Conservation (phyloP, 2,797 vertebrate genomes). For the Cyprinodon diabolis region DNA sequence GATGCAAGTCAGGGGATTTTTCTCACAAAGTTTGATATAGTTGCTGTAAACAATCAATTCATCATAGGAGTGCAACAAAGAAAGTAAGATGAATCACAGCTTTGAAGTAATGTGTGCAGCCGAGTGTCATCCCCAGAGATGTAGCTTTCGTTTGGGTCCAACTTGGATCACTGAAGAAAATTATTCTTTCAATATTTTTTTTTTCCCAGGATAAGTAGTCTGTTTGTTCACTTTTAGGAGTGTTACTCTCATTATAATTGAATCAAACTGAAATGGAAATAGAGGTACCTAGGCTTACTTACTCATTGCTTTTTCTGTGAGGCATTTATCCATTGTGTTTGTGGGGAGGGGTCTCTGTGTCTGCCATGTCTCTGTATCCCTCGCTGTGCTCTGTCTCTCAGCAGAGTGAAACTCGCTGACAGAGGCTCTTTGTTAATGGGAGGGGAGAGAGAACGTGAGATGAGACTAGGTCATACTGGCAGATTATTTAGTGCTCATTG, state of each 20-base stretch:
- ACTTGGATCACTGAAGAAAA: slow-evolving; percentile 42
- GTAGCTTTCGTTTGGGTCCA: slow-evolving; percentile 10
- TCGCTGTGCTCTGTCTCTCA: slow-evolving; percentile 37
- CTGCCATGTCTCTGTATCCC: slow-evolving; percentile 18
- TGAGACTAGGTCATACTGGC: slow-evolving; percentile 62
- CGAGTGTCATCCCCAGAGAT: slow-evolving; percentile 14
- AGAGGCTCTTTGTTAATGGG: slow-evolving; percentile 69
- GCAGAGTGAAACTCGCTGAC: slow-evolving; percentile 62
- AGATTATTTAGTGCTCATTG: slow-evolving; percentile 71
- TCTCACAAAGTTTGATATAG: slow-evolving; percentile 1
- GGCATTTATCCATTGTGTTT: slow-evolving; percentile 24
- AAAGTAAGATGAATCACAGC: slow-evolving; percentile 15
- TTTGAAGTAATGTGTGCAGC: slow-evolving; percentile 15
- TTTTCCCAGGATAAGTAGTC: slow-evolving; percentile 36
- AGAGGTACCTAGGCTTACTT: slow-evolving; percentile 27
- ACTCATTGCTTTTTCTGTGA: slow-evolving; percentile 35
- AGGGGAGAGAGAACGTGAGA: slow-evolving; percentile 20
- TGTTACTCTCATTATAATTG: slow-evolving; percentile 39
- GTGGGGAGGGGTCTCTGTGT: slow-evolving; percentile 27
- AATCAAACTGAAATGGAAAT: slow-evolving; percentile 10
- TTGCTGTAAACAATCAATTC: slow-evolving; percentile 14
- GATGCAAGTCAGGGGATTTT: slow-evolving; percentile 29
- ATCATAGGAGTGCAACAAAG: not conserved
- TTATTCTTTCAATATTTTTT: not conserved
- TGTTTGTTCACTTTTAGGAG: slow-evolving; percentile 40